phyloP scores from a whole-genome alignment of 2,888 invertebrate species.

The Callimorpha dominula region DNA sequence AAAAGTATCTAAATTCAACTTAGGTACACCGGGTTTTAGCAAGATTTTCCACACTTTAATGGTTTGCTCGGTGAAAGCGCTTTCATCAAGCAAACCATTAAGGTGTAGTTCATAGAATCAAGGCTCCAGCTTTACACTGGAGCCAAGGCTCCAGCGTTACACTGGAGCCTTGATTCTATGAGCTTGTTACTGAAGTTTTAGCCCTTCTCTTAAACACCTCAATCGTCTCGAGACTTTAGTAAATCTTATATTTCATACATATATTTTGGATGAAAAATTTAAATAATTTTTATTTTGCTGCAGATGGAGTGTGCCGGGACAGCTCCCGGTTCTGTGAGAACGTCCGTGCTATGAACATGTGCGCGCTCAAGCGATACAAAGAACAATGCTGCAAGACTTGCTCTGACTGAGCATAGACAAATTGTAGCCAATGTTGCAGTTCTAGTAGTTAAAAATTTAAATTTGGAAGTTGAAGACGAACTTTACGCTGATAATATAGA shows the following conservation, averaged over 20 bases:
- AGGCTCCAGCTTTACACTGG: no score
- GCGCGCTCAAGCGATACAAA: slow-evolving; percentile 93
- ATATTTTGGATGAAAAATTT: not conserved
- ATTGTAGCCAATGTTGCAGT: slow-evolving; percentile 18
- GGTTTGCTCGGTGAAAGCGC: not conserved
- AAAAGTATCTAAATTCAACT: not conserved
- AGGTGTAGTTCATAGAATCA: no score
- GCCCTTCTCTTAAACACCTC: not conserved
- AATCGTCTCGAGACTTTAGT: not conserved
- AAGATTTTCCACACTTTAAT: not conserved
- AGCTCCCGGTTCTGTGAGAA: slow-evolving; percentile 94
- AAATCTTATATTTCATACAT: no score
- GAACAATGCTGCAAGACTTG: slow-evolving; percentile 96
- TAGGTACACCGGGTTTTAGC: not conserved
- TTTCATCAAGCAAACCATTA: no score
- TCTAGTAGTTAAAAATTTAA: slow-evolving; percentile 15
- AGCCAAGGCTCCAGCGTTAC: no score
- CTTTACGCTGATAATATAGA: slow-evolving; percentile 6
- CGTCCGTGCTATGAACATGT: slow-evolving; percentile 95
- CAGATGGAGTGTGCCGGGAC: slow-evolving; percentile 92
- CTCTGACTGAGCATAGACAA: slow-evolving; percentile 61
- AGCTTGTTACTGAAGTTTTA: not conserved
- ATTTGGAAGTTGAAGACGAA: slow-evolving; percentile 29
- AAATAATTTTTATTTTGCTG: slow-evolving; percentile 20
- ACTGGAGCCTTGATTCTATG: not conserved